Evolutionary conservation across 2,888 invertebrate species (phyloP).

Genomic region (Aethes cnicana): DNA sequence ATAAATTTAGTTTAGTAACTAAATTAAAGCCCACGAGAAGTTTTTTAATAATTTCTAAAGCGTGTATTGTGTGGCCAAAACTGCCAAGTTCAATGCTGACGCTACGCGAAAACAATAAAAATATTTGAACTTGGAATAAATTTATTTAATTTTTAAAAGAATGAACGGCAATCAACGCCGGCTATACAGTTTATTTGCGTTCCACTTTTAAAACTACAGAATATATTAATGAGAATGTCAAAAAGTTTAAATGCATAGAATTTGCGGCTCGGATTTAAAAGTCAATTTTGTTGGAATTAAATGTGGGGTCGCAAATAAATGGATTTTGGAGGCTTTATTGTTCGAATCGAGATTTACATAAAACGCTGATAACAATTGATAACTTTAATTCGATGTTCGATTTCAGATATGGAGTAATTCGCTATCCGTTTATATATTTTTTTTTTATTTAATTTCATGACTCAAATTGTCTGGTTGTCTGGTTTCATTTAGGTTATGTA

Average conservation of each 20-base stretch:
- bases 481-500: too few relatives aligned
- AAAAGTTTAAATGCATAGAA: constrained; percentile 18
- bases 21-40: too few relatives aligned
- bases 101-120: not conserved
- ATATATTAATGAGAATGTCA: constrained; percentile 16
- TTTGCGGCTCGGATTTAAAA: constrained; percentile 19
- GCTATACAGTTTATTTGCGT: constrained; percentile 25
- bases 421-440: too few relatives aligned
- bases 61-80: not conserved
- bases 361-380: not conserved
- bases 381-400: too few relatives aligned
- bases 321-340: constrained; percentile 1
- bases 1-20: too few relatives aligned
- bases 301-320: constrained; percentile 16
- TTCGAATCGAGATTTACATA: constrained; percentile 10
- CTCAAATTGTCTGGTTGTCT: too few relatives aligned
- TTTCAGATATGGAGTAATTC: too few relatives aligned
- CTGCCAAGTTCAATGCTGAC: not conserved
- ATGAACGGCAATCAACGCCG: constrained; percentile 11
- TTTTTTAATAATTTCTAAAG: not conserved
- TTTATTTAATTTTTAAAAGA: constrained; percentile 11
- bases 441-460: too few relatives aligned
- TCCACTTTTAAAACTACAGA: not conserved
- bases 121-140: constrained; percentile 8
- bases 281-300: constrained; percentile 26